A percentile compares a stretch with the other conserved stretches of the same genome.
Conservation (phyloP, 1,140 invertebrate genomes). For the Aphis gossypii region DNA sequence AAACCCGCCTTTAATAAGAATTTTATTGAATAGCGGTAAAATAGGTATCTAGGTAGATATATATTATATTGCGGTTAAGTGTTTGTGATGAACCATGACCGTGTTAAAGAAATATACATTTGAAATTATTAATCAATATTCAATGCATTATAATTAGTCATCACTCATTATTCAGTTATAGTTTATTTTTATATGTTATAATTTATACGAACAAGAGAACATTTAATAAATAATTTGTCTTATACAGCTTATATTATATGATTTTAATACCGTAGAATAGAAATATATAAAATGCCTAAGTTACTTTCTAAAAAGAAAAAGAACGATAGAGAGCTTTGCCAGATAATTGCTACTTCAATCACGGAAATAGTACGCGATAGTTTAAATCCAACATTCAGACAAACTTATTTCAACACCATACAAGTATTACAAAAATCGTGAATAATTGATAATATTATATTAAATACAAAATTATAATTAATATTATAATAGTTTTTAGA, state of each 20-base stretch:
- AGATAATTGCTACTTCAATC: slow-evolving; percentile 31
- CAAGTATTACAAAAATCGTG: not conserved
- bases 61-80: not conserved
- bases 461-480: not conserved
- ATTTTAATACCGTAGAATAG: not conserved
- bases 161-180: not conserved
- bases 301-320: slow-evolving; percentile 12
- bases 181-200: not conserved
- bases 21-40: too few relatives aligned
- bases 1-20: too few relatives aligned
- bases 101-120: not conserved
- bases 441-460: not conserved
- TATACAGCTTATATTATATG: not conserved
- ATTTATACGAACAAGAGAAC: not conserved
- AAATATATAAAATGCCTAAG: not conserved
- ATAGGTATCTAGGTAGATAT: too few relatives aligned
- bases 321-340: slow-evolving; percentile 17
- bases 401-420: slow-evolving; percentile 26
- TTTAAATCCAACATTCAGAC: slow-evolving; percentile 40
- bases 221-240: not conserved
- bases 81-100: not conserved
- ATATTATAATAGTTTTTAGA: not conserved
- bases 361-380: slow-evolving; percentile 41
- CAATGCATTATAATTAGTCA: not conserved
- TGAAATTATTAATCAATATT: not conserved